Evolutionary conservation across 1,140 invertebrate species (phyloP), one percentile per base, ranked within the genome.

Genomic region (Heliconius hermathena): DNA sequence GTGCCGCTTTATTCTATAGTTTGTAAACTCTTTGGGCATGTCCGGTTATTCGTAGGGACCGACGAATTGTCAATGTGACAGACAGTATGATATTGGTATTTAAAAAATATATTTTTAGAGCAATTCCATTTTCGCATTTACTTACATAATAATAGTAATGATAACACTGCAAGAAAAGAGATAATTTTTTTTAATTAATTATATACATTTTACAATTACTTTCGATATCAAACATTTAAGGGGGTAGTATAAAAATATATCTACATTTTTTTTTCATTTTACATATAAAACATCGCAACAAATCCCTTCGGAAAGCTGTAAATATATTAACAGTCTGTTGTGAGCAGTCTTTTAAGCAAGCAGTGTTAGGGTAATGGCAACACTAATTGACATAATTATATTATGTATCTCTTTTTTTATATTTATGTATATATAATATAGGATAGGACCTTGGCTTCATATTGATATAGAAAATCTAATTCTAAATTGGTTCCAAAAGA

Each of bases 11-110:
- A 46, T 46, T 46, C 2, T 13, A 13, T 16, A 16, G 41, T 46
- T 46, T 3, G 9, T 46, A 16, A 13, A 16, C 41, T 46, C 13
- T 46, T 46, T 46, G 11, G 2, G 4, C 13, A 3, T 46, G 41
- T 16, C 11, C 41, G 41, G 4, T 46, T 46, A 46, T 46, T 16
- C 41, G 41, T 16, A 46, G 41, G 13, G 13, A 46, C 41, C 41
- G 41, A 46, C 41, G 41, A 16, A 66, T 57, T n/a, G 54, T 73
- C 72, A 77, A 74, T 81, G 33, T 77, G 41, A 74, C 71, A 78
- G 60, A 72, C 36, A 72, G 71, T n/a, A 36, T 72, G 29, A 72
- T 36, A 36, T n/a, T 72, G 71, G 36, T 38, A 36, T 72, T 33
- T 36, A 72, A 72, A 72, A 38, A 71, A 72, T 20, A 72, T 18